Evolutionary conservation across 2,888 invertebrate genomes (phyloP), one percentile per base, ranked within the genome.

Genomic region (Teinopalpus imperialis): DNA sequence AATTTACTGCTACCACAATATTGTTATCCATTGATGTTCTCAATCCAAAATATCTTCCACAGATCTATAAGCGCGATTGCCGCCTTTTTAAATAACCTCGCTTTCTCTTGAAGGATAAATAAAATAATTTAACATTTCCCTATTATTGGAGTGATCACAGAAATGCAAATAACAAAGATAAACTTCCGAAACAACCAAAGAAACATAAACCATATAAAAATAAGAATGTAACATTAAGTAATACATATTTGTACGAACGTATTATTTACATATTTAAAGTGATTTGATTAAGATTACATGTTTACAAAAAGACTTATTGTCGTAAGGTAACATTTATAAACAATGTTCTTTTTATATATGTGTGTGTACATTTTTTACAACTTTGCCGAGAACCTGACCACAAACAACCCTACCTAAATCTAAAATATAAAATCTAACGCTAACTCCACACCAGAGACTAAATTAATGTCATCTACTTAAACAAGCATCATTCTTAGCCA

Each of bases 271-370:
- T 74, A 75, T 73, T 64, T 74, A 44, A 79, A 60, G 60, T 59
- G 46, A 39, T 54, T 57, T 60, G 60, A 56, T 53, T 64, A 56
- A 61, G 62, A 69, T 70, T 69, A 68, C 43, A 52, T 63, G 67
- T 69, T 61, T 71, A 75, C 69, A 74, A 77, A 70, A 76, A 77
- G 75, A 71, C 72, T 85, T 83, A 86, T 83, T 83, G 83, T 85
- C 85, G 75, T 73, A 74, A 53, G 68, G 65, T 72, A 72, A 72
- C 67, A 68, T 60, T 52, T 43, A 57, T 56, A 54, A 57, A 55
- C 46, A 57, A 54, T 52, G 42, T 52, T 47, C 56, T 16, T 16
- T 16, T 54, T 57, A 59, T 54, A 56, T 54, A 54, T 49, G 54
- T 54, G 53, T 58, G 36, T 45, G 35, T 34, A 24, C 26, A 21